Evolutionary conservation across 2,888 invertebrate genomes (phyloP), one percentile per base, ranked within the genome.

Genomic region (Herminia tarsipennalis): DNA sequence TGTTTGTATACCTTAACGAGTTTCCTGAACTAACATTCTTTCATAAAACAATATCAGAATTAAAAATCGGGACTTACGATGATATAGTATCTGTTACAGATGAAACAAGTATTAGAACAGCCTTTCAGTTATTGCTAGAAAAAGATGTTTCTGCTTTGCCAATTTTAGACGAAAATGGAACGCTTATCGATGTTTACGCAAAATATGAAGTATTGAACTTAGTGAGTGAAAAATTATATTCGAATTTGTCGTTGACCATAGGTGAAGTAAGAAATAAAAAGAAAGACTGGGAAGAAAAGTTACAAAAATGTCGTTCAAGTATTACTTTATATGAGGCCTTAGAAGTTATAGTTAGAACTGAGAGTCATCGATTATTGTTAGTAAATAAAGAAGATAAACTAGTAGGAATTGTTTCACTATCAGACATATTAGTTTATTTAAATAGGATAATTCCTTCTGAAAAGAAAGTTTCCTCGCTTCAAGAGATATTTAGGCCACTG

Each of bases 141-240:
- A 88, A 86, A 75, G 83, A 90, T 83, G 78, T 91, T 58, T 91
- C 91, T 24, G 91, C 91, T 70, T 77, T 91, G 58, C 90, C 91
- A 21, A 74, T 91, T 50, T 74, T 91, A 70, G 86, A 88, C 60
- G 86, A 88, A 43, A 80, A 83, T 42, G 86, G 86, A 39, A 83
- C 71, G 52, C 78, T 91, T 51, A 67, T 89, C 49, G 88, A 87
- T 65, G 90, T 91, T 21, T 91, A 90, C 70, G 88, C 91, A 59
- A 92, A 91, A 77, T 91, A 88, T 73, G 91, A 92, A 82, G 91
- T 92, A 56, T 83, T 92, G 64, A 97, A 97, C 92, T 92, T 98
- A 88, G 98, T 97, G 54, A 97, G 96, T 70, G 97, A 98, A 88
- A 97, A 97, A 90, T 96, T 97, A 43, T 98, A 98, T 91, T 96